Conservation (phyloP, 2,888 invertebrate species). For the Dilophus febrilis region DNA sequence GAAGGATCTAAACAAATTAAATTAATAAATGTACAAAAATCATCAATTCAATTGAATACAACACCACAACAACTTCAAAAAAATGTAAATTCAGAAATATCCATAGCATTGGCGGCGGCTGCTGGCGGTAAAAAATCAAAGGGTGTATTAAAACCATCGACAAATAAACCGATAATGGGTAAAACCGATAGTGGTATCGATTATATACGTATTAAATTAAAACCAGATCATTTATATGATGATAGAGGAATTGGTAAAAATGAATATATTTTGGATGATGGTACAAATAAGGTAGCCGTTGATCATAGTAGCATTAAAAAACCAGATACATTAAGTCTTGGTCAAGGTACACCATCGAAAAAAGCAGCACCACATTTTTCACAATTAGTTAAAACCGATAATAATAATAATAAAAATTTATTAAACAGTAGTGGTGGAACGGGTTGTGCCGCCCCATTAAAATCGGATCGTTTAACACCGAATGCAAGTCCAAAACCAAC, state of each 20-base stretch:
- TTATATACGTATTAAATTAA: conserved; percentile 50
- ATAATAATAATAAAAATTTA: conserved; percentile 10
- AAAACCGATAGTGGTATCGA: conserved; percentile 31
- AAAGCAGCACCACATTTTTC: conserved; percentile 30
- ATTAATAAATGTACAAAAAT: background rate
- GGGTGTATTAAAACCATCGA: conserved; percentile 4
- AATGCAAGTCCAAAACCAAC: conserved; percentile 33
- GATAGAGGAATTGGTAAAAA: conserved; percentile 33
- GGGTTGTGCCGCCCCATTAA: conserved; percentile 9
- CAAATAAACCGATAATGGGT: conserved; percentile 20
- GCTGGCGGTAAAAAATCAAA: background rate
- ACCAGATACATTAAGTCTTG: conserved; percentile 42
- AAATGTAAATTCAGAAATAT: too few species aligned
- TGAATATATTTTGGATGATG: too few species aligned
- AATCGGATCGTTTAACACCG: conserved; percentile 16
- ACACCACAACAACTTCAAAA: too few species aligned
- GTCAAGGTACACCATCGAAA: conserved; percentile 21
- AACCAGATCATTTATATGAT: conserved; percentile 57
- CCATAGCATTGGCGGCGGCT: too few species aligned
- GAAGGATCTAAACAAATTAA: background rate
- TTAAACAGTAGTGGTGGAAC: background rate
- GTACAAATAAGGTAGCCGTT: conserved; percentile 24
- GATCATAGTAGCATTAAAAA: conserved; percentile 30
- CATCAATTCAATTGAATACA: too few species aligned
- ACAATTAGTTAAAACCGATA: conserved; percentile 21